A percentile compares a stretch with the other conserved stretches of the same genome.
Conservation (phyloP, 2,113 vertebrate genomes). For the Glareola pratincola region DNA sequence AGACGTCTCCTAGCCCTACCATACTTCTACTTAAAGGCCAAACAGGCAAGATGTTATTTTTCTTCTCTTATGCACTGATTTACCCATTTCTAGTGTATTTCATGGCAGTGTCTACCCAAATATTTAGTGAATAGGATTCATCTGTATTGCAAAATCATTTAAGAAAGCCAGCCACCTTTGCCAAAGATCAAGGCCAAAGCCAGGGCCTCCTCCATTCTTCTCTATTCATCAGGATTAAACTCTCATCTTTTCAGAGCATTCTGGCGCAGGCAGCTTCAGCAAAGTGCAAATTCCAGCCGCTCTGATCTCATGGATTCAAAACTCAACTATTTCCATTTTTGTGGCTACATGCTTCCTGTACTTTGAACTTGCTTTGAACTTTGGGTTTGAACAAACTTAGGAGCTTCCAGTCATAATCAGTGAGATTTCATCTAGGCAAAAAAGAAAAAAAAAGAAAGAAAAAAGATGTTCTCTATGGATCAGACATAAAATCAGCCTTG, state of each 20-base stretch:
- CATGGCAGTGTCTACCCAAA: neutral
- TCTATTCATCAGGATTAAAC: neutral
- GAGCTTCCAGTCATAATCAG: conserved; percentile 34
- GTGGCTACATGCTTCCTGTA: conserved; percentile 18
- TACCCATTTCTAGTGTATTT: neutral
- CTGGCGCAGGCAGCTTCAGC: neutral
- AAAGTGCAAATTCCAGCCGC: conserved; percentile 30
- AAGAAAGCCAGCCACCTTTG: neutral
- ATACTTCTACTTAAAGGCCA: neutral
- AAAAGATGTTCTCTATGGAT: neutral
- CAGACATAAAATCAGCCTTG: conserved; percentile 10
- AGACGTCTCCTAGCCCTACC: neutral
- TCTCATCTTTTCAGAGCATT: conserved; percentile 26
- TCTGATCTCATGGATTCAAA: conserved; percentile 43
- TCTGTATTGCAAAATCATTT: neutral
- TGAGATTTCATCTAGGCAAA: neutral
- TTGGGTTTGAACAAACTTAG: conserved; percentile 39
- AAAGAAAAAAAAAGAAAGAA: neutral
- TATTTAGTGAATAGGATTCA: neutral
- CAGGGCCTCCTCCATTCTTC: neutral
- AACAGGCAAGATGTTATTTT: neutral
- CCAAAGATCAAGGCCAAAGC: neutral
- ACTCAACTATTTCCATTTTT: conserved; percentile 44
- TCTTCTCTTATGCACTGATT: neutral
- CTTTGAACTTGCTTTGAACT: conserved; percentile 55